Percentiles rank a stretch among this genome's conserved stretches.
phyloP scores from a whole-genome alignment of 2,113 vertebrate genomes.

The Albula glossodonta region DNA sequence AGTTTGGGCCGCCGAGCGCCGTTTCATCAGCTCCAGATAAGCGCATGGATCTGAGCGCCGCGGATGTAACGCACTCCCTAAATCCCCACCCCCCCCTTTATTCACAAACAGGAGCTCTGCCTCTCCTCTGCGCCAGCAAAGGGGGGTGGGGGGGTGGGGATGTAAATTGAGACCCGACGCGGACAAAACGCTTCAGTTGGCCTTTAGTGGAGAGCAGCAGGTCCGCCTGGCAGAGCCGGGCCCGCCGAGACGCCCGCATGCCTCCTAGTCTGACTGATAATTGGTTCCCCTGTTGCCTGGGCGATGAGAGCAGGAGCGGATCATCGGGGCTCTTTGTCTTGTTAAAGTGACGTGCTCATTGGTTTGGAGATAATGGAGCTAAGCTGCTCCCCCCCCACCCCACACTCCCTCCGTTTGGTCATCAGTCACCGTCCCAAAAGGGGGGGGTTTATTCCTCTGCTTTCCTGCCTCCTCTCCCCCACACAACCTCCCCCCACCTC shows the following conservation, averaged over 20 bases:
- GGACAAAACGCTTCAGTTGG: slow-evolving; percentile 48
- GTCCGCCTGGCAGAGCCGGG: slow-evolving; percentile 42
- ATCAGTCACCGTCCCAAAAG: slow-evolving; percentile 56
- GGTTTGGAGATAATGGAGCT: slow-evolving; percentile 59
- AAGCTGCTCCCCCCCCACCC: slow-evolving; percentile 22
- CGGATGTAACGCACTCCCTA: slow-evolving; percentile 47
- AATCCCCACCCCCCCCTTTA: slow-evolving; percentile 50
- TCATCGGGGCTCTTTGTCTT: slow-evolving; percentile 62
- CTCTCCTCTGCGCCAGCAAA: slow-evolving; percentile 24
- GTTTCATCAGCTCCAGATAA: slow-evolving; percentile 64
- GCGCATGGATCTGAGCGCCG: slow-evolving; percentile 57
- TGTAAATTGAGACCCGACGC: slow-evolving; percentile 50
- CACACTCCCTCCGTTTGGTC: slow-evolving; percentile 46
- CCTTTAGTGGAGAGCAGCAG: slow-evolving; percentile 45
- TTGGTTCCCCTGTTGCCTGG: slow-evolving; percentile 63
- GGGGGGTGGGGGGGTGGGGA: slow-evolving; percentile 32
- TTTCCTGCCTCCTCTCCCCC: background rate
- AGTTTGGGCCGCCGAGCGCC: slow-evolving; percentile 66
- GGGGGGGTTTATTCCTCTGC: background rate
- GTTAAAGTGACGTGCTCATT: slow-evolving; percentile 57
- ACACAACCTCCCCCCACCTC: background rate
- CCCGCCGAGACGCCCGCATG: slow-evolving; percentile 47
- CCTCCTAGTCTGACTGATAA: slow-evolving; percentile 49
- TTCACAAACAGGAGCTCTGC: slow-evolving; percentile 37
- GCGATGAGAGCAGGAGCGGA: slow-evolving; percentile 62